Evolutionary conservation across 1,140 invertebrate genomes (phyloP).

Genomic region (fruit fly (Drosophila melanogaster)): Release_6_plus_ISO1_MT NT_037436.4:14219001-14219500

Average conservation of each 20-base stretch:
- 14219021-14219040: neutral
- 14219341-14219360: no score
- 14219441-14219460: neutral
- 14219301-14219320: no score
- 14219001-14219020: no score
- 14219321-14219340: no score
- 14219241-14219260: slow-evolving; percentile 25
- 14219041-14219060: slow-evolving; percentile 2
- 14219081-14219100: slow-evolving; percentile 30
- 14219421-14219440: no score
- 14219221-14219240: slow-evolving; percentile 17
- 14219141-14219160: slow-evolving; percentile 28
- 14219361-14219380: no score
- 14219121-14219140: slow-evolving; percentile 44
- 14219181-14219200: slow-evolving; percentile 2
- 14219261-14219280: neutral
- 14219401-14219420: no score
- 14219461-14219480: no score
- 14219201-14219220: slow-evolving; percentile 3
- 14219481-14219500: no score
- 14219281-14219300: no score
- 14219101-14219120: slow-evolving; percentile 36
- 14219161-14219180: slow-evolving; percentile 41
- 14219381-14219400: no score
- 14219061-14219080: neutral